Base-by-base conservation (phyloP, 2,113 vertebrate genomes). In the Peromyscus leucopus region DNA sequence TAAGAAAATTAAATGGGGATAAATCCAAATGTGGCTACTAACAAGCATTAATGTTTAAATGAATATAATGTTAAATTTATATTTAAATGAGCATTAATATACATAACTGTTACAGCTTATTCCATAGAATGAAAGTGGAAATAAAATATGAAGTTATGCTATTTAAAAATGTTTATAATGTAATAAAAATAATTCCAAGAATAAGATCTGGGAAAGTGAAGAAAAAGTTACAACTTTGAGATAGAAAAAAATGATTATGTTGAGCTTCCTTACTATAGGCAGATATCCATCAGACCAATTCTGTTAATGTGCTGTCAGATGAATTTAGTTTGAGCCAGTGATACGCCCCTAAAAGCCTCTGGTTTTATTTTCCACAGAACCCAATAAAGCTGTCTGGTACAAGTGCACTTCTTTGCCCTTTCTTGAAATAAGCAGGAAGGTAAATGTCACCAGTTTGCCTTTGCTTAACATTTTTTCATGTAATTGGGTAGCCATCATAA, bases 401-500 rank as follows among this genome's bases (percentile, higher is more conserved):
- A 82, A 86, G 7, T 87, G 24, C 39, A 93, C 89, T 92, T 85
- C 80, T 93, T 97, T 97, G 85, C 82, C 94, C 96, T 98, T 97
- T 97, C 36, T 79, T 36, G 26, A 95, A 96, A 96, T 95, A 96
- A 93, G 94, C 93, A 93, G 51, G 63, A 95, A 96, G 57, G 74
- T 91, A 97, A 97, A 98, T 97, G 96, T 97, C 95, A 97, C 93
- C 89, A 75, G 78, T 91, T 94, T 97, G 89, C 82, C 88, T 98
- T 97, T 93, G 89, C 82, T 96, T 96, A 97, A 96, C 94, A 95
- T 93, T 98, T 97, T 96, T 93, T 82, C 75, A 10, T 83, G 78
- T 96, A 96, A 97, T 97, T 96, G 93, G 89, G 61, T 90, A 93
- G 46, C 89, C 80, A 74, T 67, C 36, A 82, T 31, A 90, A 69